phyloP scores from a whole-genome alignment of 2,888 invertebrate species.

The Brachycybe producta region DNA sequence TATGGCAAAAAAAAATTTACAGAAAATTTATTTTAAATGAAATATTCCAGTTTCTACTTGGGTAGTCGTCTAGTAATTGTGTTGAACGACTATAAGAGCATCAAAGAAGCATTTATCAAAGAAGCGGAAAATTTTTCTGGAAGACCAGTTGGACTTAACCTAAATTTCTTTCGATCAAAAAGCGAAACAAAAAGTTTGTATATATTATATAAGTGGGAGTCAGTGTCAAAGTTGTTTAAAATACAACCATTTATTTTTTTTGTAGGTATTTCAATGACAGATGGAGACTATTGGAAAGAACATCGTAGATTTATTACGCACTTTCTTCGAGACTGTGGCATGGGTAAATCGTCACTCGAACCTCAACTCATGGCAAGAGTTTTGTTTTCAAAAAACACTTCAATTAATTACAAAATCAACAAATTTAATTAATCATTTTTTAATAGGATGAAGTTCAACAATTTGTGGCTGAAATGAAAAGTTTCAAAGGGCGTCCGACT shows the following conservation, averaged over 20 bases:
- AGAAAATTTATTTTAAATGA: background rate
- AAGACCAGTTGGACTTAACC: constrained; percentile 1
- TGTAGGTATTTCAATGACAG: background rate
- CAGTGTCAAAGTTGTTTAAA: background rate
- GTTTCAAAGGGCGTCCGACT: background rate
- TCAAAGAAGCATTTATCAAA: constrained; percentile 2
- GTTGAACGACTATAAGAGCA: constrained; percentile 4
- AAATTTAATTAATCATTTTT: background rate
- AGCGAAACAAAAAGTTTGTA: background rate
- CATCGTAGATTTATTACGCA: constrained; percentile 11
- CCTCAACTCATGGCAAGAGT: constrained; percentile 9
- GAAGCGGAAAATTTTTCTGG: constrained; percentile 6
- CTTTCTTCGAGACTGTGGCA: constrained; percentile 5
- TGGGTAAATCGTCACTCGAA: constrained; percentile 10
- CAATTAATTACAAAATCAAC: background rate
- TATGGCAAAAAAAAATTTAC: too few relatives aligned
- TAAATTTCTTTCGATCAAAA: background rate
- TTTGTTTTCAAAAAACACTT: background rate
- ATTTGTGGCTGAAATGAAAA: constrained; percentile 10
- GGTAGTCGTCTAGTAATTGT: constrained; percentile 8
- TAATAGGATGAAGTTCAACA: constrained; percentile 12
- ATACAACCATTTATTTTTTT: background rate
- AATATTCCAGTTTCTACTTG: constrained; percentile 1
- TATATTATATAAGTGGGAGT: background rate
- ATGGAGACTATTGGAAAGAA: constrained; percentile 5